These are phyloP conservation scores for Idris sp. DNA, from an alignment of 1,140 invertebrate species.

Conservation along the genomic window DNA sequence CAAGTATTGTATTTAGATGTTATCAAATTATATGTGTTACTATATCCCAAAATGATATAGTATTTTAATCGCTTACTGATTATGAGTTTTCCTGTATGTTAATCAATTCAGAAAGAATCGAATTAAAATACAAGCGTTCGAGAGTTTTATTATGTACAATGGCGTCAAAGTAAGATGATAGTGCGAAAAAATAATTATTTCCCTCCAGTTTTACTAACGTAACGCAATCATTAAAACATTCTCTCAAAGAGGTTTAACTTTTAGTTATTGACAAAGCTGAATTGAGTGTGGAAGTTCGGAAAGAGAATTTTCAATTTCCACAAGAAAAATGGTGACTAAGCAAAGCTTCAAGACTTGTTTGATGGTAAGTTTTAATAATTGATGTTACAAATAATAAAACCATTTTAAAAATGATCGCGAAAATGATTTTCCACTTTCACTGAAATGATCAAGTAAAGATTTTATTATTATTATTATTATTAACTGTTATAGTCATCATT, in stretches of 20 bases:
- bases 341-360: conserved; percentile 35
- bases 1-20: no score
- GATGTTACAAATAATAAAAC: no score
- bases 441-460: no score
- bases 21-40: no score
- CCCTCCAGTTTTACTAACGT: conserved; percentile 18
- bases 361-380: conserved; percentile 19
- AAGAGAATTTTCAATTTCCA: conserved; percentile 50
- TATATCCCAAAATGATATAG: no score
- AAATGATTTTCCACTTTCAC: no score
- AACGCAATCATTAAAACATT: conserved; percentile 18
- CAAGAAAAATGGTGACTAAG: conserved; percentile 28
- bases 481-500: no score
- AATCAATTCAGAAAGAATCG: conserved; percentile 45
- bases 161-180: conserved; percentile 55
- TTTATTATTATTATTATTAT: no score
- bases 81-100: conserved; percentile 49
- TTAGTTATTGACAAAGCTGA: conserved; percentile 37
- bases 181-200: conserved; percentile 56
- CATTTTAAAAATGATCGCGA: no score
- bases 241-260: conserved; percentile 3
- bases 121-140: conserved; percentile 26
- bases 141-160: conserved; percentile 27
- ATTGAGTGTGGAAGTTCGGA: conserved; percentile 44
- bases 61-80: no score